phyloP scores from a whole-genome alignment of 2,888 invertebrate species.

The Geotrupes spiniger region DNA sequence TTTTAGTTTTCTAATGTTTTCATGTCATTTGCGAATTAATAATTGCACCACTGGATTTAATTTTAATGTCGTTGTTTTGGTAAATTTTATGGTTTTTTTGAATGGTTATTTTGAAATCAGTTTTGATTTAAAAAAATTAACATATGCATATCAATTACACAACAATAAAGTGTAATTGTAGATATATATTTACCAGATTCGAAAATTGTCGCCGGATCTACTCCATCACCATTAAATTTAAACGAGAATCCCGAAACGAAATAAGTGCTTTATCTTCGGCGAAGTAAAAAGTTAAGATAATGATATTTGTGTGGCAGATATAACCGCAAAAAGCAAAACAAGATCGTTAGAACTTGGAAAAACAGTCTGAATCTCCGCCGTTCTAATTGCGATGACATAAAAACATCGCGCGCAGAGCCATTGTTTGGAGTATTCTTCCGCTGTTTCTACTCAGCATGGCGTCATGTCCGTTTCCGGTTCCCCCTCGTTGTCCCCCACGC shows the following conservation, averaged over 20 bases:
- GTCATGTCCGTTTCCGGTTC: conserved; percentile 52
- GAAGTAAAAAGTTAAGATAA: conserved; percentile 9
- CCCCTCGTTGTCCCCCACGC: conserved; percentile 22
- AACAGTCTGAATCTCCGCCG: conserved; percentile 47
- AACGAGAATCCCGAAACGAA: not conserved
- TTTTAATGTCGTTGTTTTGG: no score
- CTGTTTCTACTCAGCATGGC: conserved; percentile 53
- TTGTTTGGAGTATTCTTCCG: conserved; percentile 53
- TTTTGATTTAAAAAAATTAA: no score
- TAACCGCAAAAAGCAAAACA: conserved; percentile 37
- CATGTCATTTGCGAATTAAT: no score
- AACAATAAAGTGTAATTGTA: no score
- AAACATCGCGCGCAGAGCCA: conserved; percentile 47
- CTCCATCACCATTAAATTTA: no score
- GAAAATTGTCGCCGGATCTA: no score
- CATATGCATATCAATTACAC: no score
- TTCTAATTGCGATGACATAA: conserved; percentile 49
- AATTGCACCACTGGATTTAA: no score
- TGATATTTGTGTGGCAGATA: conserved; percentile 31
- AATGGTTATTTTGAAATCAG: no score
- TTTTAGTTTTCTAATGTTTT: no score
- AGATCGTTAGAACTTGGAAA: conserved; percentile 43
- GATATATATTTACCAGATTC: no score
- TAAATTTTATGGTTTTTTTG: no score
- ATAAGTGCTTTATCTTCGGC: conserved; percentile 5